A percentile compares a stretch with the other conserved stretches of the same genome.
These are phyloP conservation scores for Colletes latitarsis DNA, from an alignment of 1,140 invertebrate genomes.

Conservation along the genomic window DNA sequence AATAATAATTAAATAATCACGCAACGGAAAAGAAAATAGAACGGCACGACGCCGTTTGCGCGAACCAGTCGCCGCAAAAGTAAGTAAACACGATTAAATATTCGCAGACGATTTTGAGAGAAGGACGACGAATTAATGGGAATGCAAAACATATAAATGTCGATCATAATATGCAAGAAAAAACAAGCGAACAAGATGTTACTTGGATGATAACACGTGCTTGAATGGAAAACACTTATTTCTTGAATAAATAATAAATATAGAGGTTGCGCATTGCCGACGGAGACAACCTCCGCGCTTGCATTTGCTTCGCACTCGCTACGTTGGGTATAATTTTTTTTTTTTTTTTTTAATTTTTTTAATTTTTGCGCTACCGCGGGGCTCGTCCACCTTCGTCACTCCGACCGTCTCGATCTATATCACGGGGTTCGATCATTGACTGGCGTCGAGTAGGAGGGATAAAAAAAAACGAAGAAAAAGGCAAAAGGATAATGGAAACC, in stretches of 20 bases:
- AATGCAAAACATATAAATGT: constrained; percentile 1
- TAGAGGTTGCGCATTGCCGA: constrained; percentile 70
- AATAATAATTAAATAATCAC: constrained; percentile 35
- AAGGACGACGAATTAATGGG: neutral
- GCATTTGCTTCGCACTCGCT: constrained; percentile 72
- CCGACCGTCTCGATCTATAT: neutral
- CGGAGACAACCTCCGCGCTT: constrained; percentile 73
- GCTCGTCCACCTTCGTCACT: constrained; percentile 40
- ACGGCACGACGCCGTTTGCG: constrained; percentile 46
- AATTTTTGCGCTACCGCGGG: constrained; percentile 64
- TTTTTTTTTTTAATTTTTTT: constrained; percentile 63
- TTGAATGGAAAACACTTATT: constrained; percentile 38
- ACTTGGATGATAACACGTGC: constrained; percentile 41
- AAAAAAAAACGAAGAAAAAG: neutral
- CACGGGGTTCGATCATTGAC: neutral
- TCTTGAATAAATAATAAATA: constrained; percentile 47
- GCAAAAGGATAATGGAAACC: neutral
- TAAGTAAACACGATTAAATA: constrained; percentile 20
- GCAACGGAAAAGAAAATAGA: constrained; percentile 21
- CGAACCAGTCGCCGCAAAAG: constrained; percentile 14
- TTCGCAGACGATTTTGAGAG: constrained; percentile 8
- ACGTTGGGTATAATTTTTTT: constrained; percentile 62
- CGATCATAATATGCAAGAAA: constrained; percentile 32
- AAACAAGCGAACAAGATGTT: constrained; percentile 53
- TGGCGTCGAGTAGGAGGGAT: neutral